Evolutionary conservation across 2,797 vertebrate genomes (phyloP).

Genomic region (Phataginus tricuspis): DNA sequence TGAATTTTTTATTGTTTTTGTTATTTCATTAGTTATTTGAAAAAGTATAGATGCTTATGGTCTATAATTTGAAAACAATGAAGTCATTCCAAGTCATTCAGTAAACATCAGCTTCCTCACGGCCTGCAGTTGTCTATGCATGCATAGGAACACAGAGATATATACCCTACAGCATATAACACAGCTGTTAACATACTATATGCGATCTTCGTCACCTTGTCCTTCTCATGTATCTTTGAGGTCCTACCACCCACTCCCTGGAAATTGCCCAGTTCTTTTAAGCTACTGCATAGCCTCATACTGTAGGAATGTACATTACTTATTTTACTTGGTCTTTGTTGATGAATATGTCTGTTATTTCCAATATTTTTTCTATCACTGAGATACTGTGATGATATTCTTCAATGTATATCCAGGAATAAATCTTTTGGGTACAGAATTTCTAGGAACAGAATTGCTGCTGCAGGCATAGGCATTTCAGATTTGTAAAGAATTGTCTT

Average conservation of each 20-base stretch:
- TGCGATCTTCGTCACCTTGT: background rate
- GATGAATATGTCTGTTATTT: background rate
- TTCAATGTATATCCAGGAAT: background rate
- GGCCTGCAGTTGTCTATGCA: background rate
- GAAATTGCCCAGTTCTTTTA: background rate
- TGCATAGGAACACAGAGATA: background rate
- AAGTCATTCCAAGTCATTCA: background rate
- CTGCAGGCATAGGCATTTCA: background rate
- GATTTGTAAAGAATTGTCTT: background rate
- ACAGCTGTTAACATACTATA: background rate
- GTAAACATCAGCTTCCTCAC: background rate
- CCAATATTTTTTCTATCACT: background rate
- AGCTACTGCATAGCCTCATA: background rate
- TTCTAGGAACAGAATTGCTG: background rate
- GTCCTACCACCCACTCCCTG: background rate
- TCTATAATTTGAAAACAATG: background rate
- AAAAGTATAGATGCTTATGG: background rate
- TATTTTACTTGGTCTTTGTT: background rate
- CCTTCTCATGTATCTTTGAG: background rate
- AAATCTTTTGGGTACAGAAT: background rate
- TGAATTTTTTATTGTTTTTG: background rate
- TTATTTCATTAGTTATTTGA: background rate
- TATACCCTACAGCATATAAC: background rate
- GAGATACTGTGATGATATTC: background rate
- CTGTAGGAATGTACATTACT: background rate